Percentiles rank a stretch among this genome's conserved stretches.
Conservation (phyloP, 2,888 invertebrate genomes). For the Macropis europaea region DNA sequence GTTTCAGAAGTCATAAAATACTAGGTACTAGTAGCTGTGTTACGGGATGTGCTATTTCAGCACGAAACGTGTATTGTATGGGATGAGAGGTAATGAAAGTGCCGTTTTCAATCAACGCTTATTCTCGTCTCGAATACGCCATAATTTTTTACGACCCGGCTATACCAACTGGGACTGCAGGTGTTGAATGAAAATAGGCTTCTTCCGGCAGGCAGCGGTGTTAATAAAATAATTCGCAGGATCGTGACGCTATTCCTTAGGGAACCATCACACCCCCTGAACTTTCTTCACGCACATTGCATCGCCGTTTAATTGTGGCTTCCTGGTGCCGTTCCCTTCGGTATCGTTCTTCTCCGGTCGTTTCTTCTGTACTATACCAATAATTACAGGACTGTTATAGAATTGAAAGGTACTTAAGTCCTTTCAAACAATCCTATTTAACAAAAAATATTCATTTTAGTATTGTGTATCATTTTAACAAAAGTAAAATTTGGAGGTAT, state of each 20-base stretch:
- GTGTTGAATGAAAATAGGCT: slow-evolving; percentile 10
- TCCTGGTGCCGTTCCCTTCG: neutral
- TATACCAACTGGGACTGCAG: neutral
- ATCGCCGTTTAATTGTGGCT: slow-evolving; percentile 28
- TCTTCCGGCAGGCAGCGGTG: slow-evolving; percentile 9
- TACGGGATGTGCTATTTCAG: too few species aligned
- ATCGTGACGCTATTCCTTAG: slow-evolving; percentile 16
- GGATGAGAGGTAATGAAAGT: neutral
- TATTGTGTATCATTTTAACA: too few species aligned
- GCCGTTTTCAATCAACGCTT: neutral
- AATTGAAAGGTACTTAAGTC: neutral
- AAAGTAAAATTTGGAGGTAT: too few species aligned
- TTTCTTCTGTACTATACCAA: neutral
- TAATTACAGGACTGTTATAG: neutral
- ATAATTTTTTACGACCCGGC: slow-evolving; percentile 3
- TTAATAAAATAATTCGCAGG: slow-evolving; percentile 31
- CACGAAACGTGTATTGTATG: neutral
- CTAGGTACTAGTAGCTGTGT: too few species aligned
- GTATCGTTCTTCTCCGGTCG: neutral
- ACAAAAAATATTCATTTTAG: too few species aligned
- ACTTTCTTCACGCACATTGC: slow-evolving; percentile 10
- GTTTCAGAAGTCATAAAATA: too few species aligned
- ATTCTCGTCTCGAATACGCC: slow-evolving; percentile 6
- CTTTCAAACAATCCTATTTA: neutral
- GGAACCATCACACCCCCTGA: slow-evolving; percentile 27